phyloP scores from a whole-genome alignment of 1,140 invertebrate species.

The Tachypleus tridentatus region DNA sequence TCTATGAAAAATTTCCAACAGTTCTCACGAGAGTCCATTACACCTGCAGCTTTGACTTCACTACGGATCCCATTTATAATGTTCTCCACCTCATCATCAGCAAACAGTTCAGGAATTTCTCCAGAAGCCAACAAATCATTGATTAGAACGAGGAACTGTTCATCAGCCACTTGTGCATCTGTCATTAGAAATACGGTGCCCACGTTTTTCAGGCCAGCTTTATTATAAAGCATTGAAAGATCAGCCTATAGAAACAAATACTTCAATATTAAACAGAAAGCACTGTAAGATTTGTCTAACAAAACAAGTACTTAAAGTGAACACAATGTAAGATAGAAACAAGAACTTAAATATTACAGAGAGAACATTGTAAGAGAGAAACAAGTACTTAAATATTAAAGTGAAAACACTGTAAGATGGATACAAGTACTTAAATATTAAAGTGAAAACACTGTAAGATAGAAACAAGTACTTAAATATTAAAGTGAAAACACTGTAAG shows the following conservation, averaged over 20 bases:
- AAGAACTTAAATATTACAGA: no score
- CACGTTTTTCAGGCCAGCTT: slow-evolving; percentile 84
- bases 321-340: no score
- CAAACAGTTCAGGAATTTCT: slow-evolving; percentile 87
- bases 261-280: no score
- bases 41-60: slow-evolving; percentile 68
- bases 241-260: slow-evolving; percentile 47
- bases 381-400: no score
- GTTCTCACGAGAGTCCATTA: slow-evolving; percentile 80
- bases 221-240: slow-evolving; percentile 69
- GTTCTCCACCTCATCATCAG: slow-evolving; percentile 92
- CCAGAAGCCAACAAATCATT: slow-evolving; percentile 92
- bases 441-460: no score
- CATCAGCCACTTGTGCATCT: slow-evolving; percentile 89
- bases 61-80: slow-evolving; percentile 76
- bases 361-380: no score
- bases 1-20: slow-evolving; percentile 98
- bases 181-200: slow-evolving; percentile 93
- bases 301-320: no score
- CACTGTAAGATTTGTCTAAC: no score
- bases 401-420: no score
- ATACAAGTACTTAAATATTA: no score
- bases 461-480: no score
- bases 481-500: no score
- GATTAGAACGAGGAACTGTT: slow-evolving; percentile 87